Evolutionary conservation across 2,888 invertebrate genomes (phyloP), one percentile per base, ranked within the genome.

Genomic region (Prosapia bicincta): DNA sequence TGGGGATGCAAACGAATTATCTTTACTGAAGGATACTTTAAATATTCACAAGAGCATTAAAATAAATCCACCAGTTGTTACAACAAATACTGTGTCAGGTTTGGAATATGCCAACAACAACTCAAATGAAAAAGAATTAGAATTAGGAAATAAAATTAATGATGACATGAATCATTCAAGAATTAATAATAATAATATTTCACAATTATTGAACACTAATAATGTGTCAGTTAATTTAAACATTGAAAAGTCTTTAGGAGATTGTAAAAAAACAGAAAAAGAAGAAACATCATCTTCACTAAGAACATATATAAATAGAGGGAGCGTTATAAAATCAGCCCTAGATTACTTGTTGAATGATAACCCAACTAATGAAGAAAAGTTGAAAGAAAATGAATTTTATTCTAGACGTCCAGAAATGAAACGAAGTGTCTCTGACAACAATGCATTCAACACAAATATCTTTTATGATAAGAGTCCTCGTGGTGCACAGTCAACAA

Each of bases 291-390:
- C 54, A 3, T 54, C 54, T 1, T 54, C 54, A 20, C 1, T 54
- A 5, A 10, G 20, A 54, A 20, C 54, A 1, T 20, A 54, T 13
- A 20, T 54, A 54, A 54, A 54, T 9, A 23, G 69, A 26, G 20
- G 26, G 13, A 69, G n/a, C 13, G 20, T 69, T 10, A 23, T 69
- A 26, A 69, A 69, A 13, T 69, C 69, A 9, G 23, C 69, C 5
- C 20, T 69, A 3, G 69, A 69, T 26, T 69, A 69, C n/a, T 26
- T 69, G 20, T 69, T 69, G 30, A 69, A 69, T n/a, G 69, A 28
- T 30, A 28, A 5, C 5, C 26, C n/a, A n/a, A n/a, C 28, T 28
- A 26, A 2, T 13, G 7, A 69, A 28, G 10, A 0, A 69, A n/a
- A 15, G 13, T 2, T 28, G 9, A 66, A 15, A 3, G 26, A 20